Percentiles rank a stretch among this genome's conserved stretches.
These are phyloP conservation scores for Heliconius hermathena DNA, from an alignment of 1,140 invertebrate species.

Conservation along the genomic window DNA sequence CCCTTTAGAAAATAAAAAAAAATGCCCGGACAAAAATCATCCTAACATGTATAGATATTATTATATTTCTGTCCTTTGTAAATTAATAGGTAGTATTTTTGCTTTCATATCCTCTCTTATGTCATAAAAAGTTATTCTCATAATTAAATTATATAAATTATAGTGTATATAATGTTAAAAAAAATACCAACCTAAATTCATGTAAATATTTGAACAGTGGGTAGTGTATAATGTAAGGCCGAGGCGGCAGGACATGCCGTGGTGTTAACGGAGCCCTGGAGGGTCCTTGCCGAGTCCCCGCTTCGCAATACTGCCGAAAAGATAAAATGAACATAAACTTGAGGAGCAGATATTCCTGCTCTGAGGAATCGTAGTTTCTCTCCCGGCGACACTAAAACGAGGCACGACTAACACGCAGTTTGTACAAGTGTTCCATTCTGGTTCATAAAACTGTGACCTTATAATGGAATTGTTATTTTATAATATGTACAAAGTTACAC, in stretches of 20 bases:
- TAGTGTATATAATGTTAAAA: not conserved
- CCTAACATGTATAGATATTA: no score
- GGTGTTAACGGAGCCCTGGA: conserved; percentile 76
- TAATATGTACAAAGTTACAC: not conserved
- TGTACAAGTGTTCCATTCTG: conserved; percentile 34
- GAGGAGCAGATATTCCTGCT: conserved; percentile 74
- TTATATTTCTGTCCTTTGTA: no score
- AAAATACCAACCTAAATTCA: conserved; percentile 13
- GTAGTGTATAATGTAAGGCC: conserved; percentile 64
- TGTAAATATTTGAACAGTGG: conserved; percentile 74
- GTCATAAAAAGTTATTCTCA: not conserved
- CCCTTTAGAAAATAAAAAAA: no score
- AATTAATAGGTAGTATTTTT: no score
- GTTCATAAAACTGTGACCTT: conserved; percentile 22
- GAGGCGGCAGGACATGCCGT: conserved; percentile 56
- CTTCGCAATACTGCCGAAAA: conserved; percentile 76
- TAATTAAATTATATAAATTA: no score
- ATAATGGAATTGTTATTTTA: conserved; percentile 18
- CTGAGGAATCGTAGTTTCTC: conserved; percentile 76
- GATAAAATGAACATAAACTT: conserved; percentile 81
- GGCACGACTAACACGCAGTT: conserved; percentile 59
- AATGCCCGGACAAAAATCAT: no score
- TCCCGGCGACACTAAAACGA: conserved; percentile 73
- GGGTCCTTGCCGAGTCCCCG: conserved; percentile 72
- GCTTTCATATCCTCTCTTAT: not conserved